A percentile compares a stretch with the other conserved stretches of the same genome.
Evolutionary conservation across 30 jellyfish, hydroid and myxozoan species (phyloP).

Genomic region (Aurelia coerulea): DNA sequence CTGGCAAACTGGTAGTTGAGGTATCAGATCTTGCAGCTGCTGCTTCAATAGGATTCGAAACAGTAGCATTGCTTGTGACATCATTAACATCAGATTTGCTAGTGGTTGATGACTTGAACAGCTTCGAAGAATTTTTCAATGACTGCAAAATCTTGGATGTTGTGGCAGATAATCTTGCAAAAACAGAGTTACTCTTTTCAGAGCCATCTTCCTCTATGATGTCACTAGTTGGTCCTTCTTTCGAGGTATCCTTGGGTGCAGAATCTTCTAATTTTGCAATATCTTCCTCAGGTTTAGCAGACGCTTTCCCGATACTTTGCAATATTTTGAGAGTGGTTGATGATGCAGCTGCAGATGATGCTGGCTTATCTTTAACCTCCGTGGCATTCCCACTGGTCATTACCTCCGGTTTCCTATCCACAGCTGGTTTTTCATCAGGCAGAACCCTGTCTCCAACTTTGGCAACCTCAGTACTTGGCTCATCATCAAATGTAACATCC

Average conservation of each 20-base stretch:
- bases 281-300: not conserved
- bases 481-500: not conserved
- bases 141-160: constrained; percentile 35
- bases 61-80: not conserved
- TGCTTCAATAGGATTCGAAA: not conserved
- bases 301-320: constrained; percentile 3
- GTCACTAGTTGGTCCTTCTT: not conserved
- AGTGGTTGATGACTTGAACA: not conserved
- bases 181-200: constrained; percentile 14
- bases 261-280: not conserved
- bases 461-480: not conserved
- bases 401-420: no score
- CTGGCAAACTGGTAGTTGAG: not conserved
- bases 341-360: not conserved
- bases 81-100: not conserved
- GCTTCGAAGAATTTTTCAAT: constrained; percentile 2
- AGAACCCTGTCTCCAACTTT: no score
- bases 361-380: not conserved
- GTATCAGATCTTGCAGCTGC: constrained; percentile 17
- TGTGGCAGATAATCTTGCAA: constrained; percentile 30
- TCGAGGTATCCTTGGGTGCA: not conserved
- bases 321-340: constrained; percentile 2
- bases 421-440: constrained; percentile 2
- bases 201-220: not conserved
- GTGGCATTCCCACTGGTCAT: no score